phyloP scores from a whole-genome alignment of 2,888 invertebrate genomes.

The Emesis russula region DNA sequence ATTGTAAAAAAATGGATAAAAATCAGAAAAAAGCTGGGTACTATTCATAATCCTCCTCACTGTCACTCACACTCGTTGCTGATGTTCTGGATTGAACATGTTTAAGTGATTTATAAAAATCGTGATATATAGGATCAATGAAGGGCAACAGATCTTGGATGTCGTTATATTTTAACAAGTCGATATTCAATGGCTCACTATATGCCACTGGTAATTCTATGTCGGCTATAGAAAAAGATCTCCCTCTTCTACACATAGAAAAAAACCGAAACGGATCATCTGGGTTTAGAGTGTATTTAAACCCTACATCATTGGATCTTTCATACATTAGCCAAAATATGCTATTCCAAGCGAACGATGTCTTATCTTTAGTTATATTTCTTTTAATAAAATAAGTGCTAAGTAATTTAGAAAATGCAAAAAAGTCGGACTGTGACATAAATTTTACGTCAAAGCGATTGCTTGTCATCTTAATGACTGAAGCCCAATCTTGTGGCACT shows the following conservation, averaged over 20 bases:
- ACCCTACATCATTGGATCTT: conserved; percentile 15
- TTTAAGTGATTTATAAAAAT: conserved; percentile 15
- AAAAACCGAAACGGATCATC: conserved; percentile 15
- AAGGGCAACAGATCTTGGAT: conserved; percentile 15
- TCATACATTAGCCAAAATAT: conserved; percentile 15
- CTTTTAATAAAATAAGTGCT: conserved; percentile 15
- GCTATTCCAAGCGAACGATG: conserved; percentile 15
- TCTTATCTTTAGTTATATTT: conserved; percentile 15
- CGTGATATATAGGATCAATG: conserved; percentile 15
- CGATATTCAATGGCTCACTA: conserved; percentile 15
- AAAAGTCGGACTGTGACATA: conserved; percentile 15
- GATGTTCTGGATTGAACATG: conserved; percentile 15
- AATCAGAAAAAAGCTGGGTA: conserved; percentile 15
- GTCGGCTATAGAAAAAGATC: conserved; percentile 15
- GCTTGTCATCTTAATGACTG: conserved; percentile 15
- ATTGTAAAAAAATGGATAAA: conserved; percentile 15
- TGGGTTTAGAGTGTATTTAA: conserved; percentile 15
- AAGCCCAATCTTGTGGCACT: conserved; percentile 22
- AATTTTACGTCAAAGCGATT: conserved; percentile 15
- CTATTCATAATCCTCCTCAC: conserved; percentile 15
- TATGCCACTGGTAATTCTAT: conserved; percentile 15
- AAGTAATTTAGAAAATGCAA: conserved; percentile 15
- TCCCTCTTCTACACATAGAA: conserved; percentile 15
- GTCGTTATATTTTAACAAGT: conserved; percentile 15
- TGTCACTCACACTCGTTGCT: conserved; percentile 15